These are phyloP conservation scores for Tinamus guttatus DNA, from an alignment of 2,113 vertebrate genomes.

Conservation along the genomic window DNA sequence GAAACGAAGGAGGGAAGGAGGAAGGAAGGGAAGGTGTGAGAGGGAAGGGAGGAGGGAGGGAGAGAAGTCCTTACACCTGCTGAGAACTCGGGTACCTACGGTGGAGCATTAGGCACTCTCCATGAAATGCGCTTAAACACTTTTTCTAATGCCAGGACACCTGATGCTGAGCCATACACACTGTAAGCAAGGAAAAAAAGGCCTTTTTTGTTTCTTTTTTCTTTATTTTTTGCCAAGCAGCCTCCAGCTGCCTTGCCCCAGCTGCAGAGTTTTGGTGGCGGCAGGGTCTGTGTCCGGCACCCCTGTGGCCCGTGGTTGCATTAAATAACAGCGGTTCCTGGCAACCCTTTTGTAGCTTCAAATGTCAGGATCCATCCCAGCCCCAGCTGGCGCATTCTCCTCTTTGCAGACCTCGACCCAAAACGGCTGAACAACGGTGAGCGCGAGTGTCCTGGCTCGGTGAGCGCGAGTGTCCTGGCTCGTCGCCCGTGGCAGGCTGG, in stretches of 20 bases:
- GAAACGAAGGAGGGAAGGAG: no score
- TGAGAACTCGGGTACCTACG: accelerated
- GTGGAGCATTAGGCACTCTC: accelerated
- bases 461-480: accelerated
- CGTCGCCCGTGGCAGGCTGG: no score
- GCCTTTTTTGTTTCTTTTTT: no score
- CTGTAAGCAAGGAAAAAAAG: no score
- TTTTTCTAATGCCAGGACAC: accelerated
- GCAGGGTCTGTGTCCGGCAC: not conserved
- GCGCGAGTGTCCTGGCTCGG: no score
- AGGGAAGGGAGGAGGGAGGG: no score
- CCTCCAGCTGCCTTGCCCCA: not conserved
- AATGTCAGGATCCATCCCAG: accelerated
- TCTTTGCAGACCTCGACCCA: not conserved
- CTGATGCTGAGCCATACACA: accelerated
- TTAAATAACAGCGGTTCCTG: not conserved
- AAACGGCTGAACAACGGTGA: accelerated
- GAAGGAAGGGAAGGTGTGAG: no score
- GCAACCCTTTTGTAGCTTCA: not conserved
- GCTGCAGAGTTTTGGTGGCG: no score
- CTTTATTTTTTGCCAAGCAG: not conserved
- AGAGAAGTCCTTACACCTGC: not conserved
- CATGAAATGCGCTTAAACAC: accelerated
- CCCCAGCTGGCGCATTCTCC: accelerated
- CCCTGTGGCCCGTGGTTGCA: not conserved